Base-by-base conservation (phyloP, 2,888 invertebrate genomes). In the Odontocolon sp. region DNA sequence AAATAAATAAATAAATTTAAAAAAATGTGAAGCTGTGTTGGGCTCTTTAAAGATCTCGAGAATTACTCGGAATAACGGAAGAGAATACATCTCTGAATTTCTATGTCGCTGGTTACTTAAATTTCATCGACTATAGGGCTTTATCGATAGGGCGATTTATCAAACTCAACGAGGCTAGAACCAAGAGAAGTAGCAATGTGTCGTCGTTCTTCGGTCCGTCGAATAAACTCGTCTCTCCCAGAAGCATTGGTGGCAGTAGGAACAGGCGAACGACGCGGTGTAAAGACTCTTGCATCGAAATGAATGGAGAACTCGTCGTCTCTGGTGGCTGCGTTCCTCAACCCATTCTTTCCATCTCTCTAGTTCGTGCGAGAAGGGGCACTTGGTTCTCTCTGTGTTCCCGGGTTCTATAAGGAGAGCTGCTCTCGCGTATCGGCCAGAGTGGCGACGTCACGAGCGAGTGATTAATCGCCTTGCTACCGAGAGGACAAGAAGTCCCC, bases 381-480 rank as follows among this genome's bases (percentile, higher is more conserved):
- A 42, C 42, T 56, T 21, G 18, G 74, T 74, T 61, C 14, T 31
- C 54, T 74, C 64, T 57, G 33, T 50, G 69, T 57, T 64, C 64
- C 52, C 28, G 64, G 69, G 38, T 69, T 75, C 52, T 70, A 23
- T 33, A 54, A 42, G 38, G 21, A 31, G 61, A 47, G n/a, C 40
- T 45, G 52, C 21, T 23, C n/a, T 56, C 42, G 57, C 57, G 66
- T 76, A 71, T 77, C 71, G 76, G 67, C 61, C 71, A 56, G 71
- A 77, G 76, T 67, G 71, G 67, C 71, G 76, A 63, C 59, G 76
- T 71, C 67, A 77, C 67, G 61, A 67, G 54, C 38, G 71, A 77
- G 71, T 77, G 76, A 77, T 77, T 77, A 77, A 77, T 77, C 71
- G 67, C 28, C 61, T 56, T 31, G 31, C 61, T 57, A 40, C 61